Conservation (phyloP, 2,113 vertebrate genomes). For the Cottus gobio region DNA sequence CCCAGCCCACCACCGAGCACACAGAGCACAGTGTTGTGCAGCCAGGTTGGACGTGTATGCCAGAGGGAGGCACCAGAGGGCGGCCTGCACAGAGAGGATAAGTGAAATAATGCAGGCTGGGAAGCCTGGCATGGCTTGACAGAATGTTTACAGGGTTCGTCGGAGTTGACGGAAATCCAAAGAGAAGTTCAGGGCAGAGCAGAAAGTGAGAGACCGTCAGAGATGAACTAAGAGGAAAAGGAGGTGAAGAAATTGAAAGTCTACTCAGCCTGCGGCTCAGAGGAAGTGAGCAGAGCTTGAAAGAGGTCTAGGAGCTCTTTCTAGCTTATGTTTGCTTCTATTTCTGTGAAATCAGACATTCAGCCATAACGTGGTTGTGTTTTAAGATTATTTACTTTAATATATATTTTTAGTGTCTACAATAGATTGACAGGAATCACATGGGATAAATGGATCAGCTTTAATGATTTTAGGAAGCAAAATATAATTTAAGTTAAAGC, state of each 20-base stretch:
- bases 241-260: constrained; percentile 40
- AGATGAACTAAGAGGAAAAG: constrained; percentile 29
- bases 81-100: constrained; percentile 54
- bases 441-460: neutral
- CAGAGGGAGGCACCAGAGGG: constrained; percentile 38
- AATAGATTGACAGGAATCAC: neutral
- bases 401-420: too few species aligned
- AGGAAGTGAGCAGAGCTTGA: constrained; percentile 23
- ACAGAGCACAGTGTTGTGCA: constrained; percentile 1
- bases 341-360: neutral
- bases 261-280: constrained; percentile 29
- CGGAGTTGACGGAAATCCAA: constrained; percentile 29
- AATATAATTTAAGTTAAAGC: neutral
- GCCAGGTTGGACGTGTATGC: constrained; percentile 29
- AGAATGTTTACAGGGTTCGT: constrained; percentile 41
- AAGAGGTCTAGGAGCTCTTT: constrained; percentile 2
- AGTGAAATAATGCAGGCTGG: constrained; percentile 52
- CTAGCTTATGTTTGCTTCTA: too few species aligned
- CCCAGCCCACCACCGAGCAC: constrained; percentile 20
- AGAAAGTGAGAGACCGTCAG: constrained; percentile 30
- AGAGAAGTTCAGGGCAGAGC: constrained; percentile 22
- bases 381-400: constrained; percentile 10
- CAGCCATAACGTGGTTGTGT: neutral
- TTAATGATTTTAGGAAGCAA: neutral
- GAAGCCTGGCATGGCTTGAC: constrained; percentile 28